Evolutionary conservation across 2,888 invertebrate genomes (phyloP).

Genomic region (Euzophera pinguis): DNA sequence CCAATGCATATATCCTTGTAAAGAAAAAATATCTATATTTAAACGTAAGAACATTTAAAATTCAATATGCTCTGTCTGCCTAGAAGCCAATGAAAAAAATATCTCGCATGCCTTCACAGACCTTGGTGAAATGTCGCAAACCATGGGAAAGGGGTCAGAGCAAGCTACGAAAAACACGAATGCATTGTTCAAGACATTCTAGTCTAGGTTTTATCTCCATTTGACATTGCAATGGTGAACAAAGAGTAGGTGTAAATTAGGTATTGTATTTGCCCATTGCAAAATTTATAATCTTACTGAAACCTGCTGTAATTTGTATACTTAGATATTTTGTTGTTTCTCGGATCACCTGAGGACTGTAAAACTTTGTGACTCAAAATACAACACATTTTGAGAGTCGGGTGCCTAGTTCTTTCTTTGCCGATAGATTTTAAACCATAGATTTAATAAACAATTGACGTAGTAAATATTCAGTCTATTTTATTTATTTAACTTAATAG

Average conservation of each 20-base stretch:
- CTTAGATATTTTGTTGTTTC: too few species aligned
- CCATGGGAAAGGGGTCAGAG: conserved; percentile 47
- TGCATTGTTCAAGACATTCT: conserved; percentile 31
- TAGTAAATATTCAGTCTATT: too few species aligned
- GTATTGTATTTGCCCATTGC: neutral
- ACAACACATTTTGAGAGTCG: too few species aligned
- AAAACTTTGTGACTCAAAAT: too few species aligned
- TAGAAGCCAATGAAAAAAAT: neutral
- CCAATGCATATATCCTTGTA: too few species aligned
- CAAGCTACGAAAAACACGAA: conserved; percentile 33
- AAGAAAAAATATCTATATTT: too few species aligned
- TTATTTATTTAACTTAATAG: too few species aligned
- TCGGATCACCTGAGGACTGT: too few species aligned
- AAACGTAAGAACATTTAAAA: neutral
- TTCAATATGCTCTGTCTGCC: neutral
- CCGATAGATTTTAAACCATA: too few species aligned
- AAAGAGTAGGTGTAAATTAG: neutral
- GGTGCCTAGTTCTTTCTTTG: too few species aligned
- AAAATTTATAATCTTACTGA: neutral
- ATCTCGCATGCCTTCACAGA: neutral
- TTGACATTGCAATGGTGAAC: conserved; percentile 7
- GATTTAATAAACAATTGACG: too few species aligned
- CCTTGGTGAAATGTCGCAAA: conserved; percentile 39
- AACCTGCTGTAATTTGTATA: neutral
- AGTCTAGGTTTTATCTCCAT: conserved; percentile 22